phyloP scores from a whole-genome alignment of 2,888 invertebrate genomes.

The Alloscopus bannaensis region DNA sequence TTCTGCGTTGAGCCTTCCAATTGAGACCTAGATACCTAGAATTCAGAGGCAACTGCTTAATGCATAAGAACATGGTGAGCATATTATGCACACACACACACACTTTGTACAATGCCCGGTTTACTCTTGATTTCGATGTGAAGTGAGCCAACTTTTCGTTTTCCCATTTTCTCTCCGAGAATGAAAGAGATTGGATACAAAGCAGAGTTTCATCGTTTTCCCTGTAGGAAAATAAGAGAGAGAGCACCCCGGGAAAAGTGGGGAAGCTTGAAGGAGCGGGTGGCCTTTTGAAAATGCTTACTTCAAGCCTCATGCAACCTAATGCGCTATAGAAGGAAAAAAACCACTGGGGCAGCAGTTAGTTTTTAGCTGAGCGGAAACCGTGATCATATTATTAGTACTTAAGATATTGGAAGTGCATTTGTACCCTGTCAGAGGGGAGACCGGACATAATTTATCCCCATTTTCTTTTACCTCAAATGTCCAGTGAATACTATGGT shows the following conservation, averaged over 20 bases:
- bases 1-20: background rate
- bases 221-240: conserved; percentile 29
- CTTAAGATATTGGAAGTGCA: conserved; percentile 64
- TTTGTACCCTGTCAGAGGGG: conserved; percentile 61
- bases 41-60: too few species aligned
- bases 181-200: conserved; percentile 13
- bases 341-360: conserved; percentile 31
- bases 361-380: conserved; percentile 45
- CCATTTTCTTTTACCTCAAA: conserved; percentile 55
- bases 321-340: conserved; percentile 26
- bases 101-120: background rate
- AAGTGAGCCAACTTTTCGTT: conserved; percentile 21
- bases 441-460: conserved; percentile 61
- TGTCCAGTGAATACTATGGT: conserved; percentile 23
- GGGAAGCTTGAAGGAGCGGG: conserved; percentile 32
- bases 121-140: conserved; percentile 26
- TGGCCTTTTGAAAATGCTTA: conserved; percentile 43
- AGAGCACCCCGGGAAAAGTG: conserved; percentile 1
- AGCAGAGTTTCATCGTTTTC: conserved; percentile 32
- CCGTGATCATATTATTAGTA: conserved; percentile 61
- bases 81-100: background rate
- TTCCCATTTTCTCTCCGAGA: conserved; percentile 16
- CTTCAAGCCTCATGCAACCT: conserved; percentile 9
- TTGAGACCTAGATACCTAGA: too few species aligned
- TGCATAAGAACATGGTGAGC: too few species aligned